Base-by-base conservation (phyloP, 2,113 vertebrate genomes). In the Pholis gunnellus region DNA sequence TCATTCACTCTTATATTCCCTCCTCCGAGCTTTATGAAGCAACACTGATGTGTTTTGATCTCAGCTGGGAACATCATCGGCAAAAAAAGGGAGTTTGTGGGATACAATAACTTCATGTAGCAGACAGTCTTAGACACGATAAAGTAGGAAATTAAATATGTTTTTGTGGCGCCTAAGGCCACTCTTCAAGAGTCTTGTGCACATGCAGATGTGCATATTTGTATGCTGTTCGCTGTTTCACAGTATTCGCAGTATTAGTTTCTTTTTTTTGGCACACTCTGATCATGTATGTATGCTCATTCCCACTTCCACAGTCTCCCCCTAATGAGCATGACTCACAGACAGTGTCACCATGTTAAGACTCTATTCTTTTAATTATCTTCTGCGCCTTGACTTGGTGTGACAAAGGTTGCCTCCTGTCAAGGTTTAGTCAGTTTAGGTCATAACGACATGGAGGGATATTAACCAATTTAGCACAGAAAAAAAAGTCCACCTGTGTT, bases 271-370 rank as follows among this genome's bases (percentile, higher is more conserved):
- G 2, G 36, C 14, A 29, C 67, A 11, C 17, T n/a, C 22, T 52
- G 50, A 36, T 73, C 31, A 1, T 54, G 10, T 10, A 29, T 18
- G 6, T 31, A 4, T 38, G 42, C 9, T 56, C 13, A 0, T 5
- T 54, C 52, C 74, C 0, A 38, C 42, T 75, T 75, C 56, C 64
- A 76, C 77, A 61, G 65, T 50, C 22, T 69, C 54, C 69, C 48
- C 34, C n/a, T 88, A 86, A 87, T 87, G 86, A 90, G 80, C 67
- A 34, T 44, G 50, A 69, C 66, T 73, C 74, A 67, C 25, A 6
- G 69, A 60, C 4, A 27, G 38, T 34, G 71, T 42, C 78, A 15
- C 77, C 44, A 20, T 0, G 61, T 67, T 77, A 69, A 75, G 69
- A 68, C 59, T 72, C 68, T 22, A 1, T 79, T 87, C 68, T 60